These are phyloP conservation scores for Centrocercus urophasianus DNA, from an alignment of 2,113 vertebrate genomes.

Conservation along the genomic window DNA sequence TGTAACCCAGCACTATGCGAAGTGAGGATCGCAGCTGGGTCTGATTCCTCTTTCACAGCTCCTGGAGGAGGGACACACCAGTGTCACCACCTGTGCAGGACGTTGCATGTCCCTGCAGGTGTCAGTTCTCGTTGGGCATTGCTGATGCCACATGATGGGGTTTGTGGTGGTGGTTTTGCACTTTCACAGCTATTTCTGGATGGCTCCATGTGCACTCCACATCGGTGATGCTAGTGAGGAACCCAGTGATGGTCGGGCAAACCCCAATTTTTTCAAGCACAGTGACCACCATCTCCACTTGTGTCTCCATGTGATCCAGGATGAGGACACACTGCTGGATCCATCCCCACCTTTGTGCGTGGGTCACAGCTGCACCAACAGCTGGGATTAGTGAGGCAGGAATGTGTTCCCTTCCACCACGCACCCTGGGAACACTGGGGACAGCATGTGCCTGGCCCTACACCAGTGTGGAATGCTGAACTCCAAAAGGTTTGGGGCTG, in stretches of 20 bases:
- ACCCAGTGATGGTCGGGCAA: neutral
- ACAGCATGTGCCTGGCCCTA: neutral
- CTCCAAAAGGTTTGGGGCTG: neutral
- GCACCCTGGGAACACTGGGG: neutral
- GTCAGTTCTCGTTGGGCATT: neutral
- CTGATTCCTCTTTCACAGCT: constrained; percentile 30
- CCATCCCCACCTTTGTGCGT: rapidly evolving
- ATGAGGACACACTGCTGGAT: rapidly evolving
- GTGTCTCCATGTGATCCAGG: neutral
- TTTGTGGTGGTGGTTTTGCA: rapidly evolving
- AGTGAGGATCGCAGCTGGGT: rapidly evolving
- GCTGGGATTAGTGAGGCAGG: neutral
- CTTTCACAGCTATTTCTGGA: neutral
- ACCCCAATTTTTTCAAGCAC: neutral
- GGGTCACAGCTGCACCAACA: neutral
- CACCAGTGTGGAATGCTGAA: rapidly evolving
- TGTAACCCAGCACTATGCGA: neutral
- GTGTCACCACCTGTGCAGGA: rapidly evolving
- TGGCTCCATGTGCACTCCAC: neutral
- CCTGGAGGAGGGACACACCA: rapidly evolving
- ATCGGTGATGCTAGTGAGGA: neutral
- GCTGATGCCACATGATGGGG: rapidly evolving
- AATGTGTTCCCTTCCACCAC: rapidly evolving
- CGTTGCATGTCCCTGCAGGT: rapidly evolving
- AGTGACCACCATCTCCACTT: rapidly evolving